Percentiles rank a stretch among this genome's conserved stretches.
phyloP scores from a whole-genome alignment of 2,888 invertebrate species.

The Drosophila cracens region DNA sequence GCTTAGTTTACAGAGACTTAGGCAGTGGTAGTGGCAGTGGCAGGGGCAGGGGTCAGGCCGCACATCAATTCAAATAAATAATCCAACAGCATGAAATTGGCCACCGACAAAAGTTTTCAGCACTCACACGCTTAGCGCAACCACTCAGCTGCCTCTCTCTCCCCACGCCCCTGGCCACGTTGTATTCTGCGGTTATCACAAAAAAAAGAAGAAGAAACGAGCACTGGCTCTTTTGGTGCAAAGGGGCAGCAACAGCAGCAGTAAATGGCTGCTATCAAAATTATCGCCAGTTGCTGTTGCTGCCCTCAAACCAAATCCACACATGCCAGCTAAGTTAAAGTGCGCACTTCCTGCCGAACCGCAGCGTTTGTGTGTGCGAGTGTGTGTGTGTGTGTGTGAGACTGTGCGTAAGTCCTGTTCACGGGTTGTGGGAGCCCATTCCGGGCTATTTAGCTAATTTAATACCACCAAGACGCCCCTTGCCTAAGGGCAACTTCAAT shows the following conservation, averaged over 20 bases:
- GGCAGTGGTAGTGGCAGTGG: neutral
- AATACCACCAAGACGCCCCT: conserved; percentile 38
- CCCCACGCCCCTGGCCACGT: neutral
- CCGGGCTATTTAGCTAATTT: conserved; percentile 57
- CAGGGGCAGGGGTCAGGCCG: conserved; percentile 40
- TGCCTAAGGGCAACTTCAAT: conserved; percentile 54
- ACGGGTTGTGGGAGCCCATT: conserved; percentile 33
- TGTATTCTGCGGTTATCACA: conserved; percentile 29
- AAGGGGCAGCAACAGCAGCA: neutral
- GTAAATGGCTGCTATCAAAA: conserved; percentile 74
- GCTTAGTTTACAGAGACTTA: neutral
- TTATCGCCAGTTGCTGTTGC: conserved; percentile 58
- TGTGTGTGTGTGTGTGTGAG: conserved; percentile 1
- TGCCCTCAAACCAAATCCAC: neutral
- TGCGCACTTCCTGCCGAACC: conserved; percentile 69
- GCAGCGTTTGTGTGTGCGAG: conserved; percentile 44
- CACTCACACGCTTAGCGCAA: conserved; percentile 46
- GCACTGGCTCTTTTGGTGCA: conserved; percentile 18
- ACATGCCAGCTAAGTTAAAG: conserved; percentile 54
- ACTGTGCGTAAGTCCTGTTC: conserved; percentile 21
- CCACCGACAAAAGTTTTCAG: conserved; percentile 69
- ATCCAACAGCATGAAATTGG: conserved; percentile 79
- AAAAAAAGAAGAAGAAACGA: conserved; percentile 30
- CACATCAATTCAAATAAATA: conserved; percentile 81
- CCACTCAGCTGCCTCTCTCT: conserved; percentile 7